Base-by-base conservation (phyloP, 2,888 invertebrate species). In the Phortica magna region DNA sequence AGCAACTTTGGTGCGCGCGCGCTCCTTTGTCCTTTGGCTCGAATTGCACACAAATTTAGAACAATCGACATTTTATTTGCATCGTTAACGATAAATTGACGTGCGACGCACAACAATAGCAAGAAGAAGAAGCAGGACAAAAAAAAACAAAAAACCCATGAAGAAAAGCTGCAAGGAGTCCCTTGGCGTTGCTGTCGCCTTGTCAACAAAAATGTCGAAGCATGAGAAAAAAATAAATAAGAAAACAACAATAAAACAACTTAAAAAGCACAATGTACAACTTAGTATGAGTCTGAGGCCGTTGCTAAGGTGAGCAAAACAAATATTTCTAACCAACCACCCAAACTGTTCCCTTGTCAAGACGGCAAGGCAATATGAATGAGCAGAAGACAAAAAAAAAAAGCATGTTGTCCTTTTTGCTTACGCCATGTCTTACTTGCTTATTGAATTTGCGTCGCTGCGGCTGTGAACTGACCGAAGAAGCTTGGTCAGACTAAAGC, bases 71-170 rank as follows among this genome's bases (percentile, higher is more conserved):
- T 67, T 76, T 76, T 76, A 76, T 73, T 74, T 74, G 64, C 64
- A 68, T 74, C 76, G 78, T 77, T 83, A 81, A 82, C 74, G 74
- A 74, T 79, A 80, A 85, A 80, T 82, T 82, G 83, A 85, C 78
- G 81, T 78, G 79, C 73, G 76, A 77, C 79, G 79, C 76, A 71
- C 78, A 79, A 17, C 42, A 53, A 14, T 65, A 31, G 41, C n/a
- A 39, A 14, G 39, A 39, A 65, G 14, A 65, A 9, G 22, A 64
- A n/a, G n/a, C n/a, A n/a, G n/a, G n/a, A n/a, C n/a, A n/a, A n/a
- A n/a, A n/a, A 61, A 61, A 31, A 19, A 61, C 31, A 19, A 61
- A 22, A 61, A 19, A 61, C 31, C n/a, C n/a, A 14, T 17, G 64
- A 12, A 65, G n/a, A 31, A 65, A 31, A 41, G 9, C 65, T 22